Base-by-base conservation (phyloP, 2,113 vertebrate genomes). In the Solea solea region DNA sequence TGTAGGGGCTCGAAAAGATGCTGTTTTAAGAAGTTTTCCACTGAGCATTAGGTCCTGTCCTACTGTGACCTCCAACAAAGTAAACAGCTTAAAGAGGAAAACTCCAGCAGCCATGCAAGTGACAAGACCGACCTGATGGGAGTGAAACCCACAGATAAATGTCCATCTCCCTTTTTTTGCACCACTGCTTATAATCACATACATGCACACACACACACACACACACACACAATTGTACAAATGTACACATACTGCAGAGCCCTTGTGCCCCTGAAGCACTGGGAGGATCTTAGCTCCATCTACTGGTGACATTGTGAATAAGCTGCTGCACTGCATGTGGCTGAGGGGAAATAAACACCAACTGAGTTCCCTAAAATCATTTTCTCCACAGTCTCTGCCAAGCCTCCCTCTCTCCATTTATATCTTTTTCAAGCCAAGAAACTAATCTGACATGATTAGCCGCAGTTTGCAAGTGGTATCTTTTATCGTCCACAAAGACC, bases 281-380 rank as follows among this genome's bases (percentile, higher is more conserved):
- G 61, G 53, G 88, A 88, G 85, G 82, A 65, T 84, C 85, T 86
- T 77, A 84, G 89, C 90, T 49, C 86, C 90, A 90, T 91, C 91
- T 91, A 75, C 84, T 90, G 90, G 88, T 45, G 56, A 49, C 56
- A n/a, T 13, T 41, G 41, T 50, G 82, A 86, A 83, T 60, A 71
- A 85, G 46, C 61, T 27, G 41, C 69, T 44, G 39, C 39, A 45
- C 61, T 44, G 34, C 34, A 34, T 34, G 48, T 60, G 54, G 62
- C 80, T 61, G 69, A 77, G 48, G 62, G 78, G 69, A 77, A 78
- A 62, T 77, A 68, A 82, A 74, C 67, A 73, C 63, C 44, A 78
- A 81, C 72, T 82, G 76, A 55, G 52, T 76, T 76, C 83, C 27
- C 25, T 72, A 57, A 86, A 87, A 80, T 83, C 50, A 76, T 84